A percentile compares a stretch with the other conserved stretches of the same genome.
Conservation (phyloP, 2,888 invertebrate genomes). For the Archips crataeganus region DNA sequence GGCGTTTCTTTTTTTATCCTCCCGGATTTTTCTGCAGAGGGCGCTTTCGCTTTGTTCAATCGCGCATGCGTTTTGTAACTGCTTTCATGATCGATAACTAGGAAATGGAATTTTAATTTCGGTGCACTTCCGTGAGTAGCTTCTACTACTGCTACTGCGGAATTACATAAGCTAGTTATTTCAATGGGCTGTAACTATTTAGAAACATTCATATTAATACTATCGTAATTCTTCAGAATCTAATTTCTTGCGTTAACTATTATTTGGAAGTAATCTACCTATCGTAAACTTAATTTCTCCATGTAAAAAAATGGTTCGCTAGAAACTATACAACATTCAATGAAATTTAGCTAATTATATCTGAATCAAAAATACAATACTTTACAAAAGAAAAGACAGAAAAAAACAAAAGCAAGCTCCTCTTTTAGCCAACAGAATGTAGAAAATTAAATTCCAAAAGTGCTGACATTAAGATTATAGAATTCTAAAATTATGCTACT, state of each 20-base stretch:
- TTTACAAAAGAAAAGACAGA: too few species aligned
- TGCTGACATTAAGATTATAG: too few species aligned
- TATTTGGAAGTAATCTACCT: too few species aligned
- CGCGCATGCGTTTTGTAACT: slow-evolving; percentile 78
- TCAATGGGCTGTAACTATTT: slow-evolving; percentile 3
- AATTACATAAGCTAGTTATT: slow-evolving; percentile 22
- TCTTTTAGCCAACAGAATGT: too few species aligned
- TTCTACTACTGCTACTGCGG: background rate
- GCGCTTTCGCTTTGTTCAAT: slow-evolving; percentile 55
- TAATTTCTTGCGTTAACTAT: background rate
- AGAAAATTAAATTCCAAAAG: too few species aligned
- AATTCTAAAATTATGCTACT: too few species aligned
- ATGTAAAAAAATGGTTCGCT: too few species aligned
- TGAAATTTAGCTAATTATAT: too few species aligned
- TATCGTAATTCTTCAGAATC: background rate
- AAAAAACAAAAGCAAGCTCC: too few species aligned
- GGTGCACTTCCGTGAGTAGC: slow-evolving; percentile 35
- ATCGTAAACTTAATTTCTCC: too few species aligned
- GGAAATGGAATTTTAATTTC: slow-evolving; percentile 41
- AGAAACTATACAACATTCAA: background rate
- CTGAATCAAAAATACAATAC: too few species aligned
- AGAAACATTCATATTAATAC: background rate
- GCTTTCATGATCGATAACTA: slow-evolving; percentile 61
- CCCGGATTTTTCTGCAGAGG: slow-evolving; percentile 65
- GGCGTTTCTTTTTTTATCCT: slow-evolving; percentile 69